These are phyloP conservation scores for Drosophila pseudotalamancana DNA, from an alignment of 2,888 invertebrate species.

Conservation along the genomic window DNA sequence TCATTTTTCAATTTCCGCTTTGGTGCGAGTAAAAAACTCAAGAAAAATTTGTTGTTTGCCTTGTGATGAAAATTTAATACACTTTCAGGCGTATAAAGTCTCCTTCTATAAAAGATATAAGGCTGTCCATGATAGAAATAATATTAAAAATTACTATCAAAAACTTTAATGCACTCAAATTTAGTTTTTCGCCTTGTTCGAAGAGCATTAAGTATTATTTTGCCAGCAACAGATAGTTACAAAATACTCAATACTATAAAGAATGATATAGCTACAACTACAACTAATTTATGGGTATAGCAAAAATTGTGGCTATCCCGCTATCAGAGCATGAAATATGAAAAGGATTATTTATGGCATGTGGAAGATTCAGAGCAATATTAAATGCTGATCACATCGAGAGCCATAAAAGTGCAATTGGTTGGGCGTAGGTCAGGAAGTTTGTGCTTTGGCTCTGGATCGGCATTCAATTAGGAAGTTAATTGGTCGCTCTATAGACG, in stretches of 20 bases:
- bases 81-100: neutral
- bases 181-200: too few species aligned
- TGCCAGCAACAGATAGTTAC: too few species aligned
- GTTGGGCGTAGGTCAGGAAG: slow-evolving; percentile 8
- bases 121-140: too few species aligned
- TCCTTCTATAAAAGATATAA: too few species aligned
- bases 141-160: too few species aligned
- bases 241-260: too few species aligned
- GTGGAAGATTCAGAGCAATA: slow-evolving; percentile 22
- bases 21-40: slow-evolving; percentile 14
- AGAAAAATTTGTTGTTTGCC: neutral
- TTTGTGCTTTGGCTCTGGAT: slow-evolving; percentile 35
- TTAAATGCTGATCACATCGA: slow-evolving; percentile 54
- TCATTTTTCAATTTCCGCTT: slow-evolving; percentile 59
- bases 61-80: neutral
- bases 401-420: slow-evolving; percentile 57
- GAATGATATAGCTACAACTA: neutral
- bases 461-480: slow-evolving; percentile 74
- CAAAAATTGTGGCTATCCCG: neutral
- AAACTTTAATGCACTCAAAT: too few species aligned
- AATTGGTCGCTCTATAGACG: slow-evolving; percentile 58
- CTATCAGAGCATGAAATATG: slow-evolving; percentile 5
- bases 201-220: too few species aligned
- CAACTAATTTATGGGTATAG: neutral
- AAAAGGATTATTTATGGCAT: slow-evolving; percentile 56